A percentile compares a stretch with the other conserved stretches of the same genome.
Evolutionary conservation across 2,888 invertebrate genomes (phyloP).

Genomic region (Trilocha varians): DNA sequence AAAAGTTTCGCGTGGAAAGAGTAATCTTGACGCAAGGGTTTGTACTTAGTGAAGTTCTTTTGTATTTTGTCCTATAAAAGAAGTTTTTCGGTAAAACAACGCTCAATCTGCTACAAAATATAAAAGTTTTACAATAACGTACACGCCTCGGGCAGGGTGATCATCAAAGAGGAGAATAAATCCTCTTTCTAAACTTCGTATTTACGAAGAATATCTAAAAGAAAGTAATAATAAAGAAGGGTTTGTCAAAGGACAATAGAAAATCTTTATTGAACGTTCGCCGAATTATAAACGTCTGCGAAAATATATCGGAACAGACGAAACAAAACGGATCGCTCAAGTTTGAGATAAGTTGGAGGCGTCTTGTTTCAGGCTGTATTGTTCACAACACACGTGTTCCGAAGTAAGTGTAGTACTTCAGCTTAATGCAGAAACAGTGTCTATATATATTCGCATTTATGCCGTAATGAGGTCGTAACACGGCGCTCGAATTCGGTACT

Average conservation of each 20-base stretch:
- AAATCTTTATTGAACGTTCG: not conserved
- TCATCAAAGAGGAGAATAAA: slow-evolving; percentile 52
- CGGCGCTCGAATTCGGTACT: slow-evolving; percentile 53
- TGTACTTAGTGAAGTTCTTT: slow-evolving; percentile 60
- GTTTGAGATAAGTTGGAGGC: not conserved
- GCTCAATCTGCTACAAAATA: slow-evolving; percentile 65
- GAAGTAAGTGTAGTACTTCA: slow-evolving; percentile 41
- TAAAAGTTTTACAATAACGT: slow-evolving; percentile 70
- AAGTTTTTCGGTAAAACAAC: slow-evolving; percentile 68
- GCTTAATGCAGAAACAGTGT: slow-evolving; percentile 66
- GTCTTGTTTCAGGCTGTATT: slow-evolving; percentile 3
- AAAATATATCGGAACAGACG: not conserved
- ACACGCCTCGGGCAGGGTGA: slow-evolving; percentile 58
- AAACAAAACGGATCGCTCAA: not conserved
- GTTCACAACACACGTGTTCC: slow-evolving; percentile 25
- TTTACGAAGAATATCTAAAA: slow-evolving; percentile 38
- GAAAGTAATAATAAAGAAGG: slow-evolving; percentile 29
- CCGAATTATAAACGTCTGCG: not conserved
- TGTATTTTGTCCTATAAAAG: slow-evolving; percentile 63
- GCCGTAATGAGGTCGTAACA: slow-evolving; percentile 57
- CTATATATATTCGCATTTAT: slow-evolving; percentile 51
- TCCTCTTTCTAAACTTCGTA: slow-evolving; percentile 44
- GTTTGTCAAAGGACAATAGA: slow-evolving; percentile 17
- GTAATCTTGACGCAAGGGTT: slow-evolving; percentile 60
- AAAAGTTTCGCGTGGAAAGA: slow-evolving; percentile 61